Conservation (phyloP, 2,797 vertebrate genomes). For the Acomys russatus region DNA sequence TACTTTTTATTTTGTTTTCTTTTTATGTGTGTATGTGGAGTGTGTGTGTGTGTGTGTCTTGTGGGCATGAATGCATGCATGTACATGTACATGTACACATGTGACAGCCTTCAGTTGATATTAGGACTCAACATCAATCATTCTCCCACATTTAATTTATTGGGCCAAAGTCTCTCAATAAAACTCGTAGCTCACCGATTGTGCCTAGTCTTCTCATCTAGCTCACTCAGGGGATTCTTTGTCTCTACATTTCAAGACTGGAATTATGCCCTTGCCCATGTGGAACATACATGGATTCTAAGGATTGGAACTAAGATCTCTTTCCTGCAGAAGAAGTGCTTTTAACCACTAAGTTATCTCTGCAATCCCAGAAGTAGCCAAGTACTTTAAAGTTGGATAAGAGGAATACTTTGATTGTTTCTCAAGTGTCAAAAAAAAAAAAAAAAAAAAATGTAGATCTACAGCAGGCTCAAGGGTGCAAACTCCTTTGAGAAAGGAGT, state of each 20-base stretch:
- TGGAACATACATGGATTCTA: not conserved
- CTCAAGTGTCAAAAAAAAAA: not conserved
- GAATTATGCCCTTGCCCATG: not conserved
- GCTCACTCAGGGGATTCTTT: not conserved
- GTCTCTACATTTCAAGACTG: not conserved
- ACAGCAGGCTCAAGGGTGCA: not conserved
- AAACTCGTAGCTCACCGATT: not conserved
- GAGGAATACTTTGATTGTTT: not conserved
- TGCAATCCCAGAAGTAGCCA: not conserved
- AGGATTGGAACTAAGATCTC: not conserved
- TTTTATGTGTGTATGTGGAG: not conserved
- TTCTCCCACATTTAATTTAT: no score
- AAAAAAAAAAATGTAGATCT: not conserved
- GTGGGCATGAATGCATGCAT: no score
- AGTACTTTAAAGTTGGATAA: not conserved
- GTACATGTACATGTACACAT: not conserved
- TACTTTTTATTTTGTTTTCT: not conserved
- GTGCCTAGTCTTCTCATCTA: not conserved
- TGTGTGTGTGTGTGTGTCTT: no score
- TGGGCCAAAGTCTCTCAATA: not conserved
- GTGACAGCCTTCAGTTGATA: not conserved
- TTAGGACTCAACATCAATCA: not conserved
- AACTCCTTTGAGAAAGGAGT: not conserved
- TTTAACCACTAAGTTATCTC: not conserved
- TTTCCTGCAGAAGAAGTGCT: not conserved